Evolutionary conservation across 2,888 invertebrate genomes (phyloP).

Genomic region (Pristionchus maxplancki): DNA sequence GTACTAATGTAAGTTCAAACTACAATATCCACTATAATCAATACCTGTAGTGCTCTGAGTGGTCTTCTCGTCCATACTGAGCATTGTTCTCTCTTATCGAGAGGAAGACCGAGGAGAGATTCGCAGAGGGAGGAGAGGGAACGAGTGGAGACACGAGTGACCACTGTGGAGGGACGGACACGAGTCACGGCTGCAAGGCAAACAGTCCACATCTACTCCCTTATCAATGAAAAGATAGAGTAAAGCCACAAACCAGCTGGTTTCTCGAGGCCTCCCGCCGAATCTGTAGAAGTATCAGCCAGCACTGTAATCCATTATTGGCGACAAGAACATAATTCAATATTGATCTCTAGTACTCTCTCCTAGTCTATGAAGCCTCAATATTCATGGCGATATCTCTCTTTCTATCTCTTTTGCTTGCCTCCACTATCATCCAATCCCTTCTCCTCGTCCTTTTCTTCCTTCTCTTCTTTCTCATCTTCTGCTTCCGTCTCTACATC

Average conservation of each 20-base stretch:
- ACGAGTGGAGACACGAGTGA: conserved; percentile 24
- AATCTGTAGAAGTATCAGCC: conserved; percentile 17
- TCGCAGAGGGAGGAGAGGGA: conserved; percentile 48
- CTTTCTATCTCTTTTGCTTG: not conserved
- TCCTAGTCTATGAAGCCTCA: not conserved
- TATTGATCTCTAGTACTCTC: too few relatives aligned
- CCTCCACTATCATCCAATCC: not conserved
- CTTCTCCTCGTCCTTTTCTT: not conserved
- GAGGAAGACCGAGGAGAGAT: conserved; percentile 59
- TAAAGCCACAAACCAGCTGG: not conserved
- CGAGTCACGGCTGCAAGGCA: conserved; percentile 16
- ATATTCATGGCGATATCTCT: not conserved
- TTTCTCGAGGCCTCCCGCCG: not conserved
- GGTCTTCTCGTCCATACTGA: conserved; percentile 74
- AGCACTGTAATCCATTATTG: not conserved
- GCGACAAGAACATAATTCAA: too few relatives aligned
- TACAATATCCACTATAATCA: not conserved
- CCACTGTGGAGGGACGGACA: conserved; percentile 29
- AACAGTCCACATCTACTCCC: not conserved
- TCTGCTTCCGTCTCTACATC: conserved; percentile 39
- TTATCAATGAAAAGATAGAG: not conserved
- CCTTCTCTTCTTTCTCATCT: not conserved
- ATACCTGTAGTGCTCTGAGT: conserved; percentile 67
- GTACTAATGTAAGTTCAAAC: too few relatives aligned
- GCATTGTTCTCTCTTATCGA: conserved; percentile 75